Evolutionary conservation across 2,888 invertebrate genomes (phyloP), one percentile per base, ranked within the genome.

Genomic region (Tinea trinotella): DNA sequence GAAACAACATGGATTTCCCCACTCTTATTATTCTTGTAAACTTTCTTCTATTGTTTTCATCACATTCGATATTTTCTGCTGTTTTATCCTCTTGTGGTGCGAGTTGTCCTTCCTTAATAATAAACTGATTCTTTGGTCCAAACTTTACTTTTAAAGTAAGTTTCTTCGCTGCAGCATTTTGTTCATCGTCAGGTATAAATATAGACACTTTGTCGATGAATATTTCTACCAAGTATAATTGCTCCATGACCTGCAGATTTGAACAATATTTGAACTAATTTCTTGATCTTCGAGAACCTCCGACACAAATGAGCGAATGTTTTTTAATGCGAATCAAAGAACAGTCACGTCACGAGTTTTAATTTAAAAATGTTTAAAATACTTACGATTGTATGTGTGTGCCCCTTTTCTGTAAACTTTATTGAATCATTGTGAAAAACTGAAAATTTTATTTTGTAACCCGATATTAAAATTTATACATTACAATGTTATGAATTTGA

Each of bases 181-280:
- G 62, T 57, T 76, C 66, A 57, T 68, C 64, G 19, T 69, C 65
- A n/a, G 65, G 56, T 59, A 66, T 61, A 64, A 72, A 74, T 71
- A 87, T 64, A 55, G 73, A 72, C 58, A 89, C 81, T 71, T 81
- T 84, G 67, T 88, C 84, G 62, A 89, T 70, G 63, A 88, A 78
- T 68, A 88, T 80, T 71, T 89, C 89, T 61, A 89, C 59, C 70
- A 88, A 66, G 75, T 85, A 89, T 65, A 89, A 70, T 77, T 87
- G 85, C 74, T 88, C 87, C 82, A 86, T 86, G 73, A 82, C 75
- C 84, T 85, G 84, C 64, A 62, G 72, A 79, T 68, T 72, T 70
- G 2, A 40, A 30, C 30, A 30, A 30, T 30, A 66, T 71, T 70
- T 56, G 62, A 44, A 19, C 48, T 18, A 4, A 48, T 30, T 30